Evolutionary conservation across 2,888 invertebrate species (phyloP), one percentile per base, ranked within the genome.

Genomic region (Criorhina ranunculi): DNA sequence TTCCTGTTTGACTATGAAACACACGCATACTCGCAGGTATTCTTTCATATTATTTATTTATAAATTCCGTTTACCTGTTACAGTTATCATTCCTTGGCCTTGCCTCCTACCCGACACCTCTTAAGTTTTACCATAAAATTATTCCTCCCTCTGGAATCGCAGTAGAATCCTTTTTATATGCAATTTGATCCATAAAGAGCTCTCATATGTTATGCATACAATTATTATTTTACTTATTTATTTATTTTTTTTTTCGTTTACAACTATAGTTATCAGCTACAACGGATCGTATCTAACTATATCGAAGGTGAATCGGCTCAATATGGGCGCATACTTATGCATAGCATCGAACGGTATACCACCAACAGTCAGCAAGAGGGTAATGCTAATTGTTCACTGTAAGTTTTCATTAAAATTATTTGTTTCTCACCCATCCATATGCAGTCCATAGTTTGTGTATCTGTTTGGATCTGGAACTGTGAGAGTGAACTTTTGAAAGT

Each of bases 341-440:
- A 96, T 96, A 87, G 96, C 96, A 5, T 95, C 95, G 87, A 97
- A 97, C 91, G 96, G 96, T 42, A 95, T 96, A 35, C 96, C 96
- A 62, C 96, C 96, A 59, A 95, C 95, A 73, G 95, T 96, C 90
- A 95, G 95, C 93, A 96, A 96, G 91, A 93, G 96, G 87, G 95
- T 96, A 89, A 95, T 95, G 94, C 94, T 96, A 88, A 95, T 95
- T 89, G 96, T 96, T 86, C 96, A 96, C 91, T 97, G 96, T 96
- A 93, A 95, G 96, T 94, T 91, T 88, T 86, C 59, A 77, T 81
- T 67, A 67, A 73, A 76, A 64, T 70, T 69, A 24, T 51, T 31
- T 11, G 11, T 35, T 12, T 7, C 12, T 24, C 37, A 33, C 33
- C 49, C 46, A 11, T 31, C 11, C 17, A 12, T 57, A 62, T 19